Evolutionary conservation across 64 coral and sea anemone species (phyloP).

Genomic region (Orbicella faveolata): DNA sequence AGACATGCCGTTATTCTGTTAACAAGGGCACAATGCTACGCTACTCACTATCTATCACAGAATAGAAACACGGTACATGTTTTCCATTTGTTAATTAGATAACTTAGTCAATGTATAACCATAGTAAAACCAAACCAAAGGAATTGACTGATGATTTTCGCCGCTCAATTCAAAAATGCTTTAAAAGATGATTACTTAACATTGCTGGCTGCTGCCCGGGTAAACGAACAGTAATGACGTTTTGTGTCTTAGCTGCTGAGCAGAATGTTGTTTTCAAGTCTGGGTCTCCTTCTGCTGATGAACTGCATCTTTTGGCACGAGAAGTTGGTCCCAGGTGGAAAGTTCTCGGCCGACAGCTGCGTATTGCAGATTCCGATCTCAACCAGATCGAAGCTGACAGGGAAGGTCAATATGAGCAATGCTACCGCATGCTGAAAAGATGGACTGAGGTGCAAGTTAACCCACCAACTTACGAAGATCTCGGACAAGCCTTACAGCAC

Average conservation of each 20-base stretch:
- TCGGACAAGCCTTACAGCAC: conserved; percentile 30
- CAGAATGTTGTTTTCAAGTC: conserved; percentile 29
- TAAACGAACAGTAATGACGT: no score
- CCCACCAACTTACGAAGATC: conserved; percentile 29
- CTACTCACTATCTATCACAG: no score
- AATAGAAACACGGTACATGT: no score
- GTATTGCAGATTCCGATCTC: conserved; percentile 7
- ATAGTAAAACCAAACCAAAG: no score
- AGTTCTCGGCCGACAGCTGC: conserved; percentile 15
- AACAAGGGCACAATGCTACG: no score
- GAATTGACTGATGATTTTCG: no score
- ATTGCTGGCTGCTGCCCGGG: no score
- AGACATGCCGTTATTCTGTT: no score
- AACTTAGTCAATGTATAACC: no score
- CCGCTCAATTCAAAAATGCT: no score
- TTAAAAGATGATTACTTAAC: no score
- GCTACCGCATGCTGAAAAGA: conserved; percentile 28
- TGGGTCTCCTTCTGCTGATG: neutral
- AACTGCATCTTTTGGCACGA: neutral
- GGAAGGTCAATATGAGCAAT: conserved; percentile 15
- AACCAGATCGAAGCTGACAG: conserved; percentile 58
- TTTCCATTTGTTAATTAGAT: no score
- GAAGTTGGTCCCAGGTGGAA: conserved; percentile 43
- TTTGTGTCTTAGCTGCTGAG: neutral
- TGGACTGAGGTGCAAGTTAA: conserved; percentile 17